Base-by-base conservation (phyloP, 2,888 invertebrate genomes). In the Andrena hattorfiana region DNA sequence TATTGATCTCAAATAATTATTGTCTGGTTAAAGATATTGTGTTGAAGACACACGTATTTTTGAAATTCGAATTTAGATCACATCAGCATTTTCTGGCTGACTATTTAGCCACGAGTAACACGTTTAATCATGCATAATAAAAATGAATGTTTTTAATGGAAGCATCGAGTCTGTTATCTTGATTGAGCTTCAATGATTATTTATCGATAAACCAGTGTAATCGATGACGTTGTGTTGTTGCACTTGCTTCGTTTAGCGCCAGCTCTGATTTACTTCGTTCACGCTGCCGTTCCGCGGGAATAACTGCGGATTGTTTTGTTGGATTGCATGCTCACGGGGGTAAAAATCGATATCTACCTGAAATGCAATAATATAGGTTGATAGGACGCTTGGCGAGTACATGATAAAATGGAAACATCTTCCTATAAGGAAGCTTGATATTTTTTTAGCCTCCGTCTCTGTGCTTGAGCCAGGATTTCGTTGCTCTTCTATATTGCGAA, bases 321-420 rank as follows among this genome's bases (percentile, higher is more conserved):
- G 70, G 59, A 83, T 63, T 72, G 60, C 49, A 66, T 59, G 67
- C 51, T 67, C 69, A 32, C 68, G 66, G 64, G 60, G 60, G 70
- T 79, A 64, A 73, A 69, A 83, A 82, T 66, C 63, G 79, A 83
- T 79, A 82, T 30, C 54, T 49, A 49, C 63, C 68, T 49, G 72
- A 70, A 70, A 59, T 42, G 51, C 67, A 68, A 78, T 82, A 68
- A 71, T 71, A 51, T 20, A 51, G 54, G 26, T 67, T 48, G 48
- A 2, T 32, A 42, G 48, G n/a, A 26, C 20, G 35, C 35, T 42
- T 42, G 68, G 26, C 60, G 32, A 51, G 68, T 28, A 51, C 30
- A 68, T 56, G 72, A 78, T 68, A 32, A 78, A 56, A 49, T n/a
- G 49, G 48, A 69, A 64, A 49, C n/a, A 16, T 78, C 51, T 69